These are phyloP conservation scores for Hapalemur alaotrensis DNA, from an alignment of 2,797 vertebrate species.

Conservation along the genomic window DNA sequence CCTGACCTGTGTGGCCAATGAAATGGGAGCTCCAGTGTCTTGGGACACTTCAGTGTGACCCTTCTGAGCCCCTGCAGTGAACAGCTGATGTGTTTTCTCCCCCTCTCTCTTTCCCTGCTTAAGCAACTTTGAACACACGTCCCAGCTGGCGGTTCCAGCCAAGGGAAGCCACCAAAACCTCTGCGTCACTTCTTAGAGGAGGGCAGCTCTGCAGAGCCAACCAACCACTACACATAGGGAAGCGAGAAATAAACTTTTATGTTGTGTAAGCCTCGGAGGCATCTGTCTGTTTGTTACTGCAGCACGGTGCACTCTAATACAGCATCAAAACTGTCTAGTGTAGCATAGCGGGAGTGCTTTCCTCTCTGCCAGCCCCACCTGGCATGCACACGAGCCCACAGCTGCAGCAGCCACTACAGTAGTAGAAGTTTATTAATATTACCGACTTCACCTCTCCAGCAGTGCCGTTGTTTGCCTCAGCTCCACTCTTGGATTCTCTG, in stretches of 20 bases:
- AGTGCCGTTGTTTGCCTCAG: neutral
- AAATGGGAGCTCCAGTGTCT: neutral
- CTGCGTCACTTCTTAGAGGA: neutral
- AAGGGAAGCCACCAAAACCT: neutral
- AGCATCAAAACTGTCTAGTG: neutral
- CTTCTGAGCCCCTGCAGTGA: neutral
- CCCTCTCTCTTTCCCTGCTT: neutral
- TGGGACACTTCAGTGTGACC: neutral
- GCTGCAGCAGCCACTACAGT: neutral
- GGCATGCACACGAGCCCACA: neutral
- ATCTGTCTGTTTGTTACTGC: neutral
- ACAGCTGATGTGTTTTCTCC: neutral
- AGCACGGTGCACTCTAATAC: neutral
- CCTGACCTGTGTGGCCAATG: neutral
- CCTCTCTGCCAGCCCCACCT: neutral
- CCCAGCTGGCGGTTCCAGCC: neutral
- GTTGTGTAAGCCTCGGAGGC: neutral
- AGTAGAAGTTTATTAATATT: neutral
- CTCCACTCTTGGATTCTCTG: neutral
- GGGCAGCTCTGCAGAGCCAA: neutral
- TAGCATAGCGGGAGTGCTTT: too few relatives aligned
- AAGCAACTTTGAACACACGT: neutral
- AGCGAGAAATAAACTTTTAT: neutral
- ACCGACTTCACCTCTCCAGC: neutral
- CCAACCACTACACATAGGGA: neutral